These are phyloP conservation scores for Pogonomyrmex californicus DNA, from an alignment of 1,140 invertebrate species.

Conservation along the genomic window DNA sequence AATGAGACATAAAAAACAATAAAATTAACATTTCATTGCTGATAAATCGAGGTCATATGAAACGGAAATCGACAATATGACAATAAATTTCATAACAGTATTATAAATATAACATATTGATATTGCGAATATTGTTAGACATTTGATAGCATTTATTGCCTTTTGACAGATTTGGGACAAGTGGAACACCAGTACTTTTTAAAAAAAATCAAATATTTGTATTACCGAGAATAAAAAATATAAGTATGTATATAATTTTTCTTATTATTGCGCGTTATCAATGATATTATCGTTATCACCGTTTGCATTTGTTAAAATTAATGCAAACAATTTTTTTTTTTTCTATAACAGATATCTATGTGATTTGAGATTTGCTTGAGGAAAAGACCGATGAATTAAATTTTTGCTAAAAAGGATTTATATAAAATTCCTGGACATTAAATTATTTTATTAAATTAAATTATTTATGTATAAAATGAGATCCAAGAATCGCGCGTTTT, in stretches of 20 bases:
- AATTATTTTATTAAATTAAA: neutral
- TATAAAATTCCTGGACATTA: neutral
- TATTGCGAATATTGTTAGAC: neutral
- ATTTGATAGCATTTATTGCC: slow-evolving; percentile 1
- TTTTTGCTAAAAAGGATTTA: slow-evolving; percentile 6
- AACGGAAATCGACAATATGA: neutral
- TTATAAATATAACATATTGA: neutral
- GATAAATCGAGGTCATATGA: neutral
- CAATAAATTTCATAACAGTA: slow-evolving; percentile 8
- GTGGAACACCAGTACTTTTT: neutral
- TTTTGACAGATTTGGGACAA: neutral
- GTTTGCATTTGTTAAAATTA: no score
- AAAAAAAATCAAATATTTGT: neutral
- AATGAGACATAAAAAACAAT: neutral
- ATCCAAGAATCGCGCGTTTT: neutral
- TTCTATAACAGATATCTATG: neutral
- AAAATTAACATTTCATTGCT: neutral
- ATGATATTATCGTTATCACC: neutral
- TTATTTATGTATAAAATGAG: neutral
- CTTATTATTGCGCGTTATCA: neutral
- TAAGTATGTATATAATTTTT: neutral
- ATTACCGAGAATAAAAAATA: neutral
- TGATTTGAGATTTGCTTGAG: neutral
- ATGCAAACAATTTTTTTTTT: neutral
- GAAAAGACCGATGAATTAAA: neutral